These are phyloP conservation scores for Dicrurus megarhynchus DNA, from an alignment of 2,113 vertebrate genomes.

Conservation along the genomic window DNA sequence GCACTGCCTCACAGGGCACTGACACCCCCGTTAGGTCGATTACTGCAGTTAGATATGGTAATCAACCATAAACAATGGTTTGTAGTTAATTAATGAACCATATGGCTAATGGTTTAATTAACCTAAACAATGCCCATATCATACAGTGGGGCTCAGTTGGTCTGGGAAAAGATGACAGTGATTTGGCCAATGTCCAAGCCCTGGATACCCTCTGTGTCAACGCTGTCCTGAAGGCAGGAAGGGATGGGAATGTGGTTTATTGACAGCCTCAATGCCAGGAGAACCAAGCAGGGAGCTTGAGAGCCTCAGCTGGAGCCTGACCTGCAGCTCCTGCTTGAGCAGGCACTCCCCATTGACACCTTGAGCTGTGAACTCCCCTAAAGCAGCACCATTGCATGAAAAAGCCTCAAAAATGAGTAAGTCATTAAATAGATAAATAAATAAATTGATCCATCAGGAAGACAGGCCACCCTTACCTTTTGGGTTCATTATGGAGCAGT, in stretches of 20 bases:
- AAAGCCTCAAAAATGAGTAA: not conserved
- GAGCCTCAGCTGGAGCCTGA: not conserved
- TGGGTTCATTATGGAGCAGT: accelerated
- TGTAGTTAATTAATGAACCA: not conserved
- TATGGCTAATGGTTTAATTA: not conserved
- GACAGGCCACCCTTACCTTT: not conserved
- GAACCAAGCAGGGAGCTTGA: not conserved
- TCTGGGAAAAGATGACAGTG: not conserved
- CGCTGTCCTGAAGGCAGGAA: not conserved
- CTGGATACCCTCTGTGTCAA: not conserved
- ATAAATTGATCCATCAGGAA: not conserved
- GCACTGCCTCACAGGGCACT: not conserved
- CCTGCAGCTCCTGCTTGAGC: not conserved
- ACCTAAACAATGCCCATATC: not conserved
- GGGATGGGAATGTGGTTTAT: not conserved
- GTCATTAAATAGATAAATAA: not conserved
- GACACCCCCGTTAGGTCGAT: not conserved
- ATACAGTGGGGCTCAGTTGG: not conserved
- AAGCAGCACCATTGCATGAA: accelerated
- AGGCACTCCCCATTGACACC: not conserved
- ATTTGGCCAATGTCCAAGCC: not conserved
- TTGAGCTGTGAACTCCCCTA: not conserved
- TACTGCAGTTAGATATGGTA: accelerated
- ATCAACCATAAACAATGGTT: not conserved
- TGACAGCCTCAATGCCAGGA: accelerated